phyloP scores from a whole-genome alignment of 2,113 vertebrate species.

The Xenus cinereus region DNA sequence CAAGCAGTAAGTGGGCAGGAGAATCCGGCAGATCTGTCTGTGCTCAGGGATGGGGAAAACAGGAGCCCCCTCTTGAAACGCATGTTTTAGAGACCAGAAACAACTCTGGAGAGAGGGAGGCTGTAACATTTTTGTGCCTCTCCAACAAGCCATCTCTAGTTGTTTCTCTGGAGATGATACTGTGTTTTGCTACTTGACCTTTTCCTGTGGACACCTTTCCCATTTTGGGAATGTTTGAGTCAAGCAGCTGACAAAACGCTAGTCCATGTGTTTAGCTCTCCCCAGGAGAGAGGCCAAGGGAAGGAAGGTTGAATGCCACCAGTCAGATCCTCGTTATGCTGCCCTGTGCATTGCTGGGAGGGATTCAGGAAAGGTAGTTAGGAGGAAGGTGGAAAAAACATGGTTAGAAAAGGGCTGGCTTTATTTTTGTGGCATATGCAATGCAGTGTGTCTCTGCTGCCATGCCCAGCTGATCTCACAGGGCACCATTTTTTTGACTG shows the following conservation, averaged over 20 bases:
- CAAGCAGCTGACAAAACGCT: neutral
- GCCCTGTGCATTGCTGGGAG: neutral
- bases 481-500: neutral
- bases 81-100: neutral
- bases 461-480: rapidly evolving
- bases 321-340: too few relatives aligned
- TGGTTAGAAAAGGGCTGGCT: neutral
- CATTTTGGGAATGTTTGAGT: neutral
- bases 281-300: neutral
- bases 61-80: neutral
- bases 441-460: neutral
- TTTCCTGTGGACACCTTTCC: neutral
- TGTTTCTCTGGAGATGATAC: neutral
- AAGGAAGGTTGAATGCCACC: neutral
- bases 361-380: neutral
- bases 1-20: neutral
- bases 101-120: neutral
- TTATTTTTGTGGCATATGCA: neutral
- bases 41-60: neutral
- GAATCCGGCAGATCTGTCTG: neutral
- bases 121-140: neutral
- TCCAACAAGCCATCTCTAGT: neutral
- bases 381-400: neutral
- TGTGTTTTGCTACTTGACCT: neutral
- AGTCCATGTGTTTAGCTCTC: neutral